Evolutionary conservation across 53 echinoderm and acorn worm genomes (phyloP), one percentile per base, ranked within the genome.

Genomic region (Pentamera pediparva): DNA sequence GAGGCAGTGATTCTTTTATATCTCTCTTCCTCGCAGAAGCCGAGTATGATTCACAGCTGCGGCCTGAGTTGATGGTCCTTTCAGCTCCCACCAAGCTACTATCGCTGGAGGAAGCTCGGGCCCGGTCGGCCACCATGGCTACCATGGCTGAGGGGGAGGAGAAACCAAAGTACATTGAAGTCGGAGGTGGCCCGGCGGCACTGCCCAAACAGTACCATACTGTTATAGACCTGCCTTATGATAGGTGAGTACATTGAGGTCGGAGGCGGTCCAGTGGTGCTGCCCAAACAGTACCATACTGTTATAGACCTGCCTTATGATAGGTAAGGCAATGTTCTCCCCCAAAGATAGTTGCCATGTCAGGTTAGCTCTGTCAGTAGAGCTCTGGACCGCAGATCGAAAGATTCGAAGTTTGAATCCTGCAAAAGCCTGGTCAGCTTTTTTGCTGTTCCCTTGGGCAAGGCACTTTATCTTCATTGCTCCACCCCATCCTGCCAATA

Each of bases 171-270:
- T 95, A 83, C 64, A 95, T 95, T 3, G 90, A 95, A 76, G 96
- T 95, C 27, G 96, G 96, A 13, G 96, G 96, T 10, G 96, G 96
- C 1, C 96, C 96, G 5, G 63, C 90, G 2, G 96, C 90, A 4
- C 67, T 95, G 15, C 92, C 92, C 34, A 90, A 95, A 67, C 90
- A 95, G 77, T 95, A 88, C 56, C 96, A 95, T 60, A 95, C 96
- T 19, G 90, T 95, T 31, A 88, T 95, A 55, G 90, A 95, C 61
- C 56, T 85, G 31, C 96, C 92, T 1, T 59, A 76, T 36, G 93
- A 89, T 31, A 90, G 86, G 90, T 90, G 59, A 40, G 30, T 9
- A 6, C 15, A 37, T 22, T 65, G 4, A 37, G 6, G 26, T 27
- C 22, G 6, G 8, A 20, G 22, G 3, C 32, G 32, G 30, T 35